A percentile compares a stretch with the other conserved stretches of the same genome.
Conservation (phyloP, 2,888 invertebrate species). For the Herminia tarsipennalis region DNA sequence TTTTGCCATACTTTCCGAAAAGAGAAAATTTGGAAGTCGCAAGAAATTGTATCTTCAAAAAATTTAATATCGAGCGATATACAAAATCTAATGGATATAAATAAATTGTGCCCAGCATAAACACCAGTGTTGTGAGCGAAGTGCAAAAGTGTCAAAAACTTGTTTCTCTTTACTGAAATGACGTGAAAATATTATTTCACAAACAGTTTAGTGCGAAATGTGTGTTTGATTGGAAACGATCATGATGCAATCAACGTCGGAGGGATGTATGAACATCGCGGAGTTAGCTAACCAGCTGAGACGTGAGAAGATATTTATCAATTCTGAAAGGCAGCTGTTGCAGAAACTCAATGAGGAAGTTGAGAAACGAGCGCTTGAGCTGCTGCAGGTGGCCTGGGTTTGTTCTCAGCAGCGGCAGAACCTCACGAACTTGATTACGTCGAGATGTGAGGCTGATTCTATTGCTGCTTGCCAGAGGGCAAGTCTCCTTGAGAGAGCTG, state of each 20-base stretch:
- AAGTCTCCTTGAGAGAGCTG: constrained; percentile 74
- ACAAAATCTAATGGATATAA: constrained; percentile 19
- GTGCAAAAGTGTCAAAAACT: constrained; percentile 56
- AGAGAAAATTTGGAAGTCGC: constrained; percentile 34
- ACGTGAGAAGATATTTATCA: constrained; percentile 94
- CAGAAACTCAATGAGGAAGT: constrained; percentile 91
- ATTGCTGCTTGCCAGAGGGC: constrained; percentile 90
- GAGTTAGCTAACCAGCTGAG: constrained; percentile 87
- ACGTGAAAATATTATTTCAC: constrained; percentile 56
- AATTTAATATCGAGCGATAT: constrained; percentile 20
- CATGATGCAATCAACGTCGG: constrained; percentile 81
- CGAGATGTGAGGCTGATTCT: constrained; percentile 91
- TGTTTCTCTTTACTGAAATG: constrained; percentile 53
- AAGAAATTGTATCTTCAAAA: constrained; percentile 15
- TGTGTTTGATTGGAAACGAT: constrained; percentile 50
- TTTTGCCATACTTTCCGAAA: constrained; percentile 44
- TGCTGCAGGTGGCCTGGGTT: constrained; percentile 93
- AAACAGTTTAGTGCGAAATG: constrained; percentile 50
- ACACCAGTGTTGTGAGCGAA: constrained; percentile 36
- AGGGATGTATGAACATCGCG: constrained; percentile 80
- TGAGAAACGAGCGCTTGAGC: constrained; percentile 81
- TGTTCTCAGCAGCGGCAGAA: constrained; percentile 94
- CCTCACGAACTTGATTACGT: constrained; percentile 90
- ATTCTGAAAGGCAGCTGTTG: constrained; percentile 93
- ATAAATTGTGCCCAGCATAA: constrained; percentile 13